Conservation (phyloP, 2,888 invertebrate genomes). For the Ornithoptera alexandrae region DNA sequence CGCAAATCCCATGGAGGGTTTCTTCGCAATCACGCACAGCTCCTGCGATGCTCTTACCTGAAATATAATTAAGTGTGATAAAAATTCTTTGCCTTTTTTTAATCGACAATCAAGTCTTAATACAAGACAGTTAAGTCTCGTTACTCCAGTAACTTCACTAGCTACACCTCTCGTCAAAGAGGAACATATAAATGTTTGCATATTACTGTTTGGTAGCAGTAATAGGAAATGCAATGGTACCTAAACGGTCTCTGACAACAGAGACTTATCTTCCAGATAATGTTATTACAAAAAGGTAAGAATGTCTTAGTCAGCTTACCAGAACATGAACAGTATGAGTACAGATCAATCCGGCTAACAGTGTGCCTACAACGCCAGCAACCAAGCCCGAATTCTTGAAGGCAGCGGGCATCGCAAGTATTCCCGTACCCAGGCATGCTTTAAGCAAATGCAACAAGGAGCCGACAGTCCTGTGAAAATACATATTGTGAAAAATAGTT, state of each 20-base stretch:
- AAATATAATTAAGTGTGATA: conserved; percentile 25
- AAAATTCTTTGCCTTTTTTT: too few relatives aligned
- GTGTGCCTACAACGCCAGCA: conserved; percentile 86
- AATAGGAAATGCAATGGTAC: too few relatives aligned
- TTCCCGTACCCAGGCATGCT: conserved; percentile 94
- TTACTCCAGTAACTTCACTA: too few relatives aligned
- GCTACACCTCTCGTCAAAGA: too few relatives aligned
- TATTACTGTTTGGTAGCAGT: too few relatives aligned
- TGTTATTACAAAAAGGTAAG: too few relatives aligned
- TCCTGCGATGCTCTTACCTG: conserved; percentile 88
- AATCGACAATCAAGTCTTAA: too few relatives aligned
- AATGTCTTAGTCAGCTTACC: conserved; percentile 43
- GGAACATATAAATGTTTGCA: too few relatives aligned
- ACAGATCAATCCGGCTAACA: conserved; percentile 91
- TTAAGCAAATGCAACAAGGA: conserved; percentile 94
- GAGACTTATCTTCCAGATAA: too few relatives aligned
- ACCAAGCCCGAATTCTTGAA: conserved; percentile 91
- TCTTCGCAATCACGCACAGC: conserved; percentile 83
- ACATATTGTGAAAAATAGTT: neutral
- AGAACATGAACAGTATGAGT: conserved; percentile 94
- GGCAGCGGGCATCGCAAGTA: conserved; percentile 94
- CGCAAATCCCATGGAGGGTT: conserved; percentile 89
- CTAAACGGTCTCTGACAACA: too few relatives aligned
- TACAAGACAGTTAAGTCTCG: too few relatives aligned
- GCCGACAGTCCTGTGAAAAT: conserved; percentile 83